Conservation (phyloP, 2,888 invertebrate species). For the Ophion obscuratus region DNA sequence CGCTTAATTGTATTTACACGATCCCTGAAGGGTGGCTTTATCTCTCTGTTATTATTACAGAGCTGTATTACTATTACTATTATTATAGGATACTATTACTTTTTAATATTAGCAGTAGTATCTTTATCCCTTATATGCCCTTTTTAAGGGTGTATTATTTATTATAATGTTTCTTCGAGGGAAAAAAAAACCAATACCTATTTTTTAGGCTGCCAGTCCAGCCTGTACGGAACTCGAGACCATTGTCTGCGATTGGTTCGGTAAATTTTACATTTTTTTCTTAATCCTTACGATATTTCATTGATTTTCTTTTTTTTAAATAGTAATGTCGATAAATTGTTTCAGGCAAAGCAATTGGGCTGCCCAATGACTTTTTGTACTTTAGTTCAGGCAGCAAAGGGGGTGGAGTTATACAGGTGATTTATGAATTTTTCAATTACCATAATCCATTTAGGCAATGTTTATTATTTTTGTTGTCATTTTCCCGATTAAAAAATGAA, state of each 20-base stretch:
- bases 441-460: too few species aligned
- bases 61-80: not conserved
- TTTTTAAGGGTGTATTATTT: too few species aligned
- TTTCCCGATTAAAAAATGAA: too few species aligned
- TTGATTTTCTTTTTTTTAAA: not conserved
- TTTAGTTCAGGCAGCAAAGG: constrained; percentile 94
- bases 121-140: too few species aligned
- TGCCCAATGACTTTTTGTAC: constrained; percentile 95
- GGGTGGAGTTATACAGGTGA: constrained; percentile 97
- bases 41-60: constrained; percentile 22
- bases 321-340: constrained; percentile 51
- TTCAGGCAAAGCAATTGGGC: constrained; percentile 94
- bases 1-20: constrained; percentile 64
- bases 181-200: not conserved
- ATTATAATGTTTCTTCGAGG: not conserved
- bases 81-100: not conserved
- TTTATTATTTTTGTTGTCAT: too few species aligned
- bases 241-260: constrained; percentile 97
- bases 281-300: not conserved
- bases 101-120: too few species aligned
- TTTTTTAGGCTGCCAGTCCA: constrained; percentile 95
- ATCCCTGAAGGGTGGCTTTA: constrained; percentile 30
- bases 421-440: constrained; percentile 30
- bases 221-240: constrained; percentile 98
- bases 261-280: constrained; percentile 84